Percentiles rank a stretch among this genome's conserved stretches.
These are phyloP conservation scores for Oceanodroma leucorhoa DNA, from an alignment of 2,797 vertebrate species.

Conservation along the genomic window DNA sequence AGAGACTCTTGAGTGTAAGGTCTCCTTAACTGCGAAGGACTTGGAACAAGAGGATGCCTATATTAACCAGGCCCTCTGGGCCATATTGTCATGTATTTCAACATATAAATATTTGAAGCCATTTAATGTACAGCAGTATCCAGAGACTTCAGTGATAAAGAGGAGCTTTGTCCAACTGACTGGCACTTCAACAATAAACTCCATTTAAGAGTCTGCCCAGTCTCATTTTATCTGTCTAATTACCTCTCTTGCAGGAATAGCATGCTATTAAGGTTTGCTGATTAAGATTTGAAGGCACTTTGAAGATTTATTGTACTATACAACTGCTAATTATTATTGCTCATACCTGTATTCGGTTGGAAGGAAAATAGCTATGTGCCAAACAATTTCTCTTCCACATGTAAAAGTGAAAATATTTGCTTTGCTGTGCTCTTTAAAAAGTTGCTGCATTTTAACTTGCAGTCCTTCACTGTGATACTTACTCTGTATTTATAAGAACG, in stretches of 20 bases:
- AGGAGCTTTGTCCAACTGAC: constrained; percentile 29
- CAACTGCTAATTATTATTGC: constrained; percentile 56
- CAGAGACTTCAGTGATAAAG: constrained; percentile 7
- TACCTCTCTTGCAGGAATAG: constrained; percentile 27
- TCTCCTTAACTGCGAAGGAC: not conserved
- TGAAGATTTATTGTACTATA: constrained; percentile 41
- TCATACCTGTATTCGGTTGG: not conserved
- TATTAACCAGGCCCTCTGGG: not conserved
- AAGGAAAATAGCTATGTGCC: not conserved
- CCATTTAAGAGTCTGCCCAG: constrained; percentile 18
- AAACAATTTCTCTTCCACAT: not conserved
- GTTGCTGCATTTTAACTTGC: not conserved
- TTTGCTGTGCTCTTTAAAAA: not conserved
- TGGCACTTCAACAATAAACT: constrained; percentile 21
- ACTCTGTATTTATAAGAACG: not conserved
- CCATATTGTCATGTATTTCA: not conserved
- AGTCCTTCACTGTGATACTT: not conserved
- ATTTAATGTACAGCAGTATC: not conserved
- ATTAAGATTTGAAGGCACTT: constrained; percentile 54
- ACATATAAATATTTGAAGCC: not conserved
- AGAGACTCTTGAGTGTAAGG: not conserved
- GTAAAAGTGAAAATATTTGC: not conserved
- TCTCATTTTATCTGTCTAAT: constrained; percentile 44
- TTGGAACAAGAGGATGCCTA: not conserved
- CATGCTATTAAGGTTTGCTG: constrained; percentile 32